Conservation (phyloP, 2,888 invertebrate species). For the Cecidostiba fungosa region DNA sequence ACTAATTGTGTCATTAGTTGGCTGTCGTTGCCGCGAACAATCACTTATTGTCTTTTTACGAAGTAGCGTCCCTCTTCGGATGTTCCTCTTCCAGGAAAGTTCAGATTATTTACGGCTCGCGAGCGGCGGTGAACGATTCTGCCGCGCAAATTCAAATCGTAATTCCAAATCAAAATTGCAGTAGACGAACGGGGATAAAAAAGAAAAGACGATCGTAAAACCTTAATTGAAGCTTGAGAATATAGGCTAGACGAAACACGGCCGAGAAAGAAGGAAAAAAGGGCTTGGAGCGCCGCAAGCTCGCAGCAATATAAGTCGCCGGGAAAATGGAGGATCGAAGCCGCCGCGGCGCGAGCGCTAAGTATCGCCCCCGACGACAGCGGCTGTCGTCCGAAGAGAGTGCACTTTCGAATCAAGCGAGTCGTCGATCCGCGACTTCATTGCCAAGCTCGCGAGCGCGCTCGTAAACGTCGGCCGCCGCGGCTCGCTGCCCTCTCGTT, state of each 20-base stretch:
- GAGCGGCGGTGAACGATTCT: background rate
- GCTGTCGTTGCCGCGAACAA: constrained; percentile 38
- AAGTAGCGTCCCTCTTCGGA: background rate
- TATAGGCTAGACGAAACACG: no score
- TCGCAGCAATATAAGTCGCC: constrained; percentile 30
- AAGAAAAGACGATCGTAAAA: background rate
- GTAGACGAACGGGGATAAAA: background rate
- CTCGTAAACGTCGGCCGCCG: constrained; percentile 61
- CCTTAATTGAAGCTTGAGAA: no score
- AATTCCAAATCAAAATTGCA: background rate
- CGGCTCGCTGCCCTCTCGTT: constrained; percentile 49
- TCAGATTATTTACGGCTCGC: constrained; percentile 31
- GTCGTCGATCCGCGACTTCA: constrained; percentile 64
- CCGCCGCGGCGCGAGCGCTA: background rate
- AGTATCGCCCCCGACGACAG: background rate
- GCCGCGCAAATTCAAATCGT: background rate
- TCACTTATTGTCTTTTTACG: constrained; percentile 46
- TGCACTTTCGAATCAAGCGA: constrained; percentile 49
- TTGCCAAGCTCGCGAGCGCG: constrained; percentile 50
- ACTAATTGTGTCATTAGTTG: constrained; percentile 60
- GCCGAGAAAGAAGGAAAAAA: background rate
- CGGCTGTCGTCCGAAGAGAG: constrained; percentile 11
- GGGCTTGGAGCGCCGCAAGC: background rate
- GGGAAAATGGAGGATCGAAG: constrained; percentile 43
- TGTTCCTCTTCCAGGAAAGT: constrained; percentile 5